These are phyloP conservation scores for Zalophus californianus DNA, from an alignment of 2,797 vertebrate species.

Conservation along the genomic window DNA sequence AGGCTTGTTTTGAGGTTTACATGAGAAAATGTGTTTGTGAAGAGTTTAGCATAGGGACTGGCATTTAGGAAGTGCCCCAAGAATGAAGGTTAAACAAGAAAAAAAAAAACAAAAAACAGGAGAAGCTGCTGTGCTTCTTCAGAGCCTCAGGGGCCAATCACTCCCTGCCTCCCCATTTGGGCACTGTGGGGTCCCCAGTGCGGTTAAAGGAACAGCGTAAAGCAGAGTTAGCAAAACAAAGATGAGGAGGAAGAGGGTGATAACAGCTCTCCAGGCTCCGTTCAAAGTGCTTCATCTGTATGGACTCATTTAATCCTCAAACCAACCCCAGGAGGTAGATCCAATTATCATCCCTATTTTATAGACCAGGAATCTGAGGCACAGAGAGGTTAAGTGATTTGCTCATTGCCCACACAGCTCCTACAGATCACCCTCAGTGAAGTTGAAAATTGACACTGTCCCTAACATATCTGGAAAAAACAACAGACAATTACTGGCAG, in stretches of 20 bases:
- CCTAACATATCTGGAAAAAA: constrained; percentile 92
- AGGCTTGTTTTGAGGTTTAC: not conserved
- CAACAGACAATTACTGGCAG: constrained; percentile 91
- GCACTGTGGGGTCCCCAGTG: constrained; percentile 92
- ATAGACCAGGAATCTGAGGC: not conserved
- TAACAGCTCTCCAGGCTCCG: not conserved
- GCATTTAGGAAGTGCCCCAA: not conserved
- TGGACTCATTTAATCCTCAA: not conserved
- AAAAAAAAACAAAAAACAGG: not conserved
- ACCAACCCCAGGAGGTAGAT: not conserved
- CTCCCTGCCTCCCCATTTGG: constrained; percentile 92
- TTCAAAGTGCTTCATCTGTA: not conserved
- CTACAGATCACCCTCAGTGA: constrained; percentile 88
- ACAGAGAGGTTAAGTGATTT: not conserved
- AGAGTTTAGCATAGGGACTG: not conserved
- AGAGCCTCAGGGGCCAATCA: constrained; percentile 74
- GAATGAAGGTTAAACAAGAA: not conserved
- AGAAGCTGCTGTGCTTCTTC: not conserved
- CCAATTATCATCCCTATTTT: not conserved
- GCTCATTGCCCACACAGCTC: not conserved
- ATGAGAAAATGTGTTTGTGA: constrained; percentile 1
- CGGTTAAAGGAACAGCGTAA: constrained; percentile 91
- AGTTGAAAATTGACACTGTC: constrained; percentile 93
- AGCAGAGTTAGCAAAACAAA: constrained; percentile 88
- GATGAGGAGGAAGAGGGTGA: not conserved